Evolutionary conservation across 2,113 vertebrate genomes (phyloP).

Genomic region (Siniperca knerii): DNA sequence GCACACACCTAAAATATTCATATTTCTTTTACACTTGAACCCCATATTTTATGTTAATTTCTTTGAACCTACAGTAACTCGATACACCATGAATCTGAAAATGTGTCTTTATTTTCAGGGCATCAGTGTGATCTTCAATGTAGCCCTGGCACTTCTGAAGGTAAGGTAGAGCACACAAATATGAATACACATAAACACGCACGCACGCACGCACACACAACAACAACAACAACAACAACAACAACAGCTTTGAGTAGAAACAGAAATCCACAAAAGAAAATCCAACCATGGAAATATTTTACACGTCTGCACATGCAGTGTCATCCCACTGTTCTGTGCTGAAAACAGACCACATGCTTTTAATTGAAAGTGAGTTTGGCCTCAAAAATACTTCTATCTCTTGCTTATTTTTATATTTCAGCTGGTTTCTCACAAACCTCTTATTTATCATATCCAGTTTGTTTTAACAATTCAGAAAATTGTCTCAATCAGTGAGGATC

Average conservation of each 20-base stretch:
- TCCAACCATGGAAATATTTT: constrained; percentile 16
- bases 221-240: not conserved
- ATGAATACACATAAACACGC: not conserved
- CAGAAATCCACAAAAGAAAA: constrained; percentile 4
- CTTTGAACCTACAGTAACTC: not conserved
- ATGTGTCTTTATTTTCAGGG: constrained; percentile 83
- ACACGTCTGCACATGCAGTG: not conserved
- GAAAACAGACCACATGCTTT: not conserved
- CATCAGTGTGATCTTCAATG: constrained; percentile 99
- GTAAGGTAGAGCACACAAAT: constrained; percentile 76
- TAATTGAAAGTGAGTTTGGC: not conserved
- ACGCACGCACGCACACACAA: not conserved
- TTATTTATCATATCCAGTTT: not conserved
- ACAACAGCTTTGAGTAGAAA: constrained; percentile 20
- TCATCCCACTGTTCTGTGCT: not conserved
- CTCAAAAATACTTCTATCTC: not conserved
- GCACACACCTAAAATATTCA: not conserved
- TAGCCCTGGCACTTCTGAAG: constrained; percentile 96
- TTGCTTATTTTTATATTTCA: not conserved
- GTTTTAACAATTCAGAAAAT: constrained; percentile 7
- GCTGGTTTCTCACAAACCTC: not conserved
- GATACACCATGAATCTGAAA: not conserved
- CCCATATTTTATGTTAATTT: not conserved
- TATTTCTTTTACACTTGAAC: not conserved
- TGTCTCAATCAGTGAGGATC: not conserved